Conservation (phyloP, 2,113 vertebrate species). For the Rousettus leschenaultii region DNA sequence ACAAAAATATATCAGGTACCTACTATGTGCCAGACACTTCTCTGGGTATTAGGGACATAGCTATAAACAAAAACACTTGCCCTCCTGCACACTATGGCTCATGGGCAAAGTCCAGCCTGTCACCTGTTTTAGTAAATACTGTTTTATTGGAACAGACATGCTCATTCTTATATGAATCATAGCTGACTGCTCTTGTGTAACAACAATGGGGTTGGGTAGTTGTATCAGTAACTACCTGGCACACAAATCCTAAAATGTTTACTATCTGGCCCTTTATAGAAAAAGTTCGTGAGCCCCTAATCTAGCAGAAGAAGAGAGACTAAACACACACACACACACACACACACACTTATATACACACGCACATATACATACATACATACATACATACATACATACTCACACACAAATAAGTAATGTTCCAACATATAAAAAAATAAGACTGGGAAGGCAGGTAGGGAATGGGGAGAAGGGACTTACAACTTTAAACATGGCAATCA, state of each 20-base stretch:
- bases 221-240: neutral
- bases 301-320: neutral
- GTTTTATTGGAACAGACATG: neutral
- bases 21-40: neutral
- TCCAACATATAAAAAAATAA: constrained; percentile 26
- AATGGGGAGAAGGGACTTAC: neutral
- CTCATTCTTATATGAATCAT: neutral
- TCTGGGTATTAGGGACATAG: neutral
- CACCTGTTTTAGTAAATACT: neutral
- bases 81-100: neutral
- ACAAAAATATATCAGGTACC: neutral
- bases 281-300: neutral
- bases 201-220: neutral
- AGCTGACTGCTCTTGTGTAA: neutral
- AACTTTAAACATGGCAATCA: constrained; percentile 3
- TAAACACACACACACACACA: no score
- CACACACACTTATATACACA: no score
- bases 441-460: neutral
- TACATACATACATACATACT: no score
- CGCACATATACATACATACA: no score
- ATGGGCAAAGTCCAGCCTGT: neutral
- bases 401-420: neutral
- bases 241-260: constrained; percentile 20
- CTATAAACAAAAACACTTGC: neutral
- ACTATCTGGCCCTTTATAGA: neutral